These are phyloP conservation scores for Diachasma alloeum DNA, from an alignment of 1,140 invertebrate species.

Conservation along the genomic window DNA sequence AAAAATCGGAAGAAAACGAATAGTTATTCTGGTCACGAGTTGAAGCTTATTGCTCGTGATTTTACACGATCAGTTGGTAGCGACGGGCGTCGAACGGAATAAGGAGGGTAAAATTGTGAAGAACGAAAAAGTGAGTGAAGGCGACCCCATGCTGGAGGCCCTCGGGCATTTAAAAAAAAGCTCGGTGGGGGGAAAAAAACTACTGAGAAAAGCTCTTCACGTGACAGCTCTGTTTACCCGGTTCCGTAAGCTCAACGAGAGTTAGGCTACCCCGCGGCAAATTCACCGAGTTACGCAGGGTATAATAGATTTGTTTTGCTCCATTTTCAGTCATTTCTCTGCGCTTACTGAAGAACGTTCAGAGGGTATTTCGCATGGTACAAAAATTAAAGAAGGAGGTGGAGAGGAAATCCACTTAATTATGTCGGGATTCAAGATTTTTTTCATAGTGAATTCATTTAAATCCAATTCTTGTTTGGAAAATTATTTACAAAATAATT, in stretches of 20 bases:
- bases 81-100: neutral
- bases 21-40: conserved; percentile 28
- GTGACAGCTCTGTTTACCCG: conserved; percentile 13
- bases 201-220: neutral
- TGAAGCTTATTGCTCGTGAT: conserved; percentile 31
- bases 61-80: conserved; percentile 28
- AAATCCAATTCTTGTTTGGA: neutral
- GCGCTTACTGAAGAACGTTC: neutral
- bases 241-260: neutral
- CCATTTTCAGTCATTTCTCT: too few relatives aligned
- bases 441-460: neutral
- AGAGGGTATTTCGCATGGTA: neutral
- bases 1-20: neutral
- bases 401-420: neutral
- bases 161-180: neutral
- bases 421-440: neutral
- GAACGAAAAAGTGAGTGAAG: conserved; percentile 1
- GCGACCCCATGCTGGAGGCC: neutral
- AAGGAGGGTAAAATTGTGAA: neutral
- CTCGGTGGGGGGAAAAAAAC: neutral
- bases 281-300: neutral
- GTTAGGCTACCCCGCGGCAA: neutral
- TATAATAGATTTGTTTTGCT: conserved; percentile 3
- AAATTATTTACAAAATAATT: too few relatives aligned
- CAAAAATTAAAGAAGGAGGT: too few relatives aligned